Conservation (phyloP, 2,113 vertebrate genomes). For the western clawed frog (Xenopus tropicalis) region DNA sequence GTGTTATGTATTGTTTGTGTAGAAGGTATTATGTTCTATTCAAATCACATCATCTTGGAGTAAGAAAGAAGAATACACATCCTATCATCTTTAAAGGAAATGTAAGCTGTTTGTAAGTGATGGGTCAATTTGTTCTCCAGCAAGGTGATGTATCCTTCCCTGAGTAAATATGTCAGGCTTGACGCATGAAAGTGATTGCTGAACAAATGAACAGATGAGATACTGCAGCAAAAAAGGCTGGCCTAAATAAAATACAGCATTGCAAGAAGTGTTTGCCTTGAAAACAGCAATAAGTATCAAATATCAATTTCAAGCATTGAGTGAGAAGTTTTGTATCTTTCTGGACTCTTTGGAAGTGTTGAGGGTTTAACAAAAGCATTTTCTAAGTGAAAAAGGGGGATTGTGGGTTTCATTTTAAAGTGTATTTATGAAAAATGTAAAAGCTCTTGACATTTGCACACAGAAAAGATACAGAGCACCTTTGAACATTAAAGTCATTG, state of each 20-base stretch:
- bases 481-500: too few relatives aligned
- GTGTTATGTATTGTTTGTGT: too few relatives aligned
- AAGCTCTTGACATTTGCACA: too few relatives aligned
- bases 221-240: conserved; percentile 21
- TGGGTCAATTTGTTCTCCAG: conserved; percentile 1
- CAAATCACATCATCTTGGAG: conserved; percentile 9
- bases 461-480: too few relatives aligned
- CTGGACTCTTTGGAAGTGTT: too few relatives aligned
- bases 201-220: conserved; percentile 42
- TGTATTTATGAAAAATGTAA: too few relatives aligned
- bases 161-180: conserved; percentile 32
- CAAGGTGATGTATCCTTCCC: conserved; percentile 40
- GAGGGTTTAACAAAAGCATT: too few relatives aligned
- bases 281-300: conserved; percentile 5
- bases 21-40: not conserved
- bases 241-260: conserved; percentile 32
- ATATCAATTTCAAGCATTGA: conserved; percentile 1
- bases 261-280: conserved; percentile 16
- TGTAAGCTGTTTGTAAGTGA: conserved; percentile 31
- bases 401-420: too few relatives aligned
- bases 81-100: conserved; percentile 32
- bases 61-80: conserved; percentile 17
- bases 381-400: too few relatives aligned
- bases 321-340: not conserved
- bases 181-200: conserved; percentile 45